Conservation (phyloP, 2,113 vertebrate species). For the Aptenodytes patagonicus region DNA sequence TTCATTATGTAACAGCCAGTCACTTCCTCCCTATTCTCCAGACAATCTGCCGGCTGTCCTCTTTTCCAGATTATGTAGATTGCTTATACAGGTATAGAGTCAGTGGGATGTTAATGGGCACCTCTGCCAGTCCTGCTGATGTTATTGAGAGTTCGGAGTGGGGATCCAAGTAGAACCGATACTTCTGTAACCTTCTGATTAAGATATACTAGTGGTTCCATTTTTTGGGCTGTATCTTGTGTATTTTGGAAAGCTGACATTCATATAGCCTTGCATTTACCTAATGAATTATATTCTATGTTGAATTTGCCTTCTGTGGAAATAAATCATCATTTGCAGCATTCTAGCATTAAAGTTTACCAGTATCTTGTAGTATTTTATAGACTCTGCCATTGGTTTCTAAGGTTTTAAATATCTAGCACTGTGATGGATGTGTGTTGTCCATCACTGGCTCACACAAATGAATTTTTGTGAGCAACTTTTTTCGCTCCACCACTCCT, state of each 20-base stretch:
- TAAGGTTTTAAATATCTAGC: neutral
- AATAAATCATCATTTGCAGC: neutral
- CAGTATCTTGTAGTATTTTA: neutral
- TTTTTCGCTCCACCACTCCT: neutral
- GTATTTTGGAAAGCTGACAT: neutral
- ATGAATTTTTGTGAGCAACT: neutral
- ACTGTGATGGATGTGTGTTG: neutral
- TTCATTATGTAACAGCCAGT: neutral
- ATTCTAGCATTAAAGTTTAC: neutral
- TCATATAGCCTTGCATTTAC: neutral
- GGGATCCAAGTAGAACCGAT: neutral
- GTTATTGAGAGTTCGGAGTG: too few species aligned
- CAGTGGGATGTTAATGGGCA: neutral
- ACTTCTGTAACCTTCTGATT: neutral
- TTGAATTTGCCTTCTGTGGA: neutral
- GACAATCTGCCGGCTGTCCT: neutral
- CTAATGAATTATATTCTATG: neutral
- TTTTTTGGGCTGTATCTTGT: neutral
- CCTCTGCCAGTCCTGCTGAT: neutral
- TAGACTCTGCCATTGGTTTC: neutral
- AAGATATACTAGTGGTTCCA: accelerated
- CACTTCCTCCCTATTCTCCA: accelerated
- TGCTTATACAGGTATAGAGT: neutral
- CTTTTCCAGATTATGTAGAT: accelerated
- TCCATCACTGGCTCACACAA: neutral